Evolutionary conservation across 2,797 vertebrate genomes (phyloP).

Genomic region (Hozukius guyotensis): DNA sequence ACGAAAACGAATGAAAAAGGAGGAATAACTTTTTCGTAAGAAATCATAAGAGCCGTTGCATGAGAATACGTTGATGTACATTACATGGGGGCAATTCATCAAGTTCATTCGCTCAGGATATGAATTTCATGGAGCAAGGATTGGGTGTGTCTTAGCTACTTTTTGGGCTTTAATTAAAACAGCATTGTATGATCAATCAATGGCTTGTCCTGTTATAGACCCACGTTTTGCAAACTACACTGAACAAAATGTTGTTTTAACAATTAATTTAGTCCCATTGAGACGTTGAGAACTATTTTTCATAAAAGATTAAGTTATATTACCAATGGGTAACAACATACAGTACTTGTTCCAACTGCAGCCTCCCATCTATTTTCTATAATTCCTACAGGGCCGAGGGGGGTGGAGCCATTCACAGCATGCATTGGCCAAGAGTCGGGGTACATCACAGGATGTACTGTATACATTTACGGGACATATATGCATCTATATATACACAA

Average conservation of each 20-base stretch:
- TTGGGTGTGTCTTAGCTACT: background rate
- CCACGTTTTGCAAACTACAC: background rate
- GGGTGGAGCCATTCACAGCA: conserved; percentile 15
- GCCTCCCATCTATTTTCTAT: conserved; percentile 2
- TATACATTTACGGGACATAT: conserved; percentile 16
- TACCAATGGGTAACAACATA: background rate
- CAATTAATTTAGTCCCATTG: background rate
- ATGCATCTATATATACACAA: conserved; percentile 41
- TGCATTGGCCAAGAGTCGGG: conserved; percentile 4
- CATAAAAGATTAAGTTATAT: background rate
- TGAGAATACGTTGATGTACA: too few species aligned
- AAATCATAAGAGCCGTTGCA: too few species aligned
- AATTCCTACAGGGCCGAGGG: background rate
- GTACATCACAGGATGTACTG: conserved; percentile 26
- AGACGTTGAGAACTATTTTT: background rate
- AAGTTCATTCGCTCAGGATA: background rate
- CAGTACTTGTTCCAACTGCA: background rate
- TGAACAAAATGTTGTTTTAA: background rate
- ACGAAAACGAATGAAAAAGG: too few species aligned
- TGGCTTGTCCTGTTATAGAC: background rate
- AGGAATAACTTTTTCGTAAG: too few species aligned
- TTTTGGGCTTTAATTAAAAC: conserved; percentile 5
- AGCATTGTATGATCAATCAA: background rate
- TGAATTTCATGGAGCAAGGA: background rate
- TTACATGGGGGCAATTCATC: background rate